Evolutionary conservation across 1,140 invertebrate species (phyloP).

Genomic region (Oscheius sp.): DNA sequence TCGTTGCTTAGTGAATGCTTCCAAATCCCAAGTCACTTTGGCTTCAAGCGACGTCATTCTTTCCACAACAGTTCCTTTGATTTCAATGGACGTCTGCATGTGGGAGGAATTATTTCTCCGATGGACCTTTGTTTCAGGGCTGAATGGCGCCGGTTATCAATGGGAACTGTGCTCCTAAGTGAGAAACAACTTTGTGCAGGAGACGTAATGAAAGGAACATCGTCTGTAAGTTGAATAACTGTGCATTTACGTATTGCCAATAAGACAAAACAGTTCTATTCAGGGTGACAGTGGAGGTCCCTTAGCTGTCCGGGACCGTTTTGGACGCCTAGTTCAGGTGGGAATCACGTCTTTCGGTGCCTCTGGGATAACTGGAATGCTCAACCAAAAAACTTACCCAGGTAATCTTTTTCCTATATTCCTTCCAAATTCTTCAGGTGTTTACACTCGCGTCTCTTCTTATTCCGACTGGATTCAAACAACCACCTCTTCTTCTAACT

Average conservation of each 20-base stretch:
- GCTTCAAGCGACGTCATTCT: neutral
- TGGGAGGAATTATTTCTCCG: neutral
- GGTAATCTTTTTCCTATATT: too few relatives aligned
- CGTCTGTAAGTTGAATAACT: neutral
- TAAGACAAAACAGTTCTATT: too few relatives aligned
- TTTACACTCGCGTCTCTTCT: neutral
- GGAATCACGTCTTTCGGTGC: conserved; percentile 2
- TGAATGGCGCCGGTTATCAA: neutral
- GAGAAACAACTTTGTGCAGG: neutral
- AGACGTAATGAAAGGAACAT: neutral
- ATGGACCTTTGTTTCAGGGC: neutral
- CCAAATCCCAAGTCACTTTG: too few relatives aligned
- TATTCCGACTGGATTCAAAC: neutral
- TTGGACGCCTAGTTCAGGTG: neutral
- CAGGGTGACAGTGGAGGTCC: neutral
- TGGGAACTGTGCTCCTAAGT: neutral
- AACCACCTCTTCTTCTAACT: neutral
- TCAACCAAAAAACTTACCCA: neutral
- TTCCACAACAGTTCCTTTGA: neutral
- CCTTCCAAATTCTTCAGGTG: neutral
- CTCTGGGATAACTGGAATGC: neutral
- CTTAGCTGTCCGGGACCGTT: neutral
- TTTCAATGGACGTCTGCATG: neutral
- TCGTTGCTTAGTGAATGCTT: too few relatives aligned
- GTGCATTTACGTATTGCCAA: neutral